Evolutionary conservation across 2,113 vertebrate species (phyloP), one percentile per base, ranked within the genome.

Genomic region (Opisthocomus hoazin): DNA sequence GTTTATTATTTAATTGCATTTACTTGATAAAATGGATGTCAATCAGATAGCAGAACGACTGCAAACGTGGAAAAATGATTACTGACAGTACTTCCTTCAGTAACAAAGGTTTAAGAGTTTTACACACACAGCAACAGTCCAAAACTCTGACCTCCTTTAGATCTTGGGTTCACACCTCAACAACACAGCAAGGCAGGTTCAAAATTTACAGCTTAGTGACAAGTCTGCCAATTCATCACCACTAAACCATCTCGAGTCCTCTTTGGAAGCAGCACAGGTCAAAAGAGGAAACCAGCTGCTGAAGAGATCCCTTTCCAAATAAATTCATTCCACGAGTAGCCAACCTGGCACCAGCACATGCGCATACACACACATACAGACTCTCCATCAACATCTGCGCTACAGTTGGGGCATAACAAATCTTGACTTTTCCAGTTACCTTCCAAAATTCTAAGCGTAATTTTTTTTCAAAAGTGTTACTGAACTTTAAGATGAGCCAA

Each of bases 131-230:
- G 70, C 63, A 91, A 27, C 46, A 51, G 43, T 48, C 45, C 41
- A 51, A 84, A 93, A 91, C 1, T 3, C 70, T 85, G 70, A 66
- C 61, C 41, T 85, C 61, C 80, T 73, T 85, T 30, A 63, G 45
- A 65, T 91, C 66, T 91, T 3, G 6, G 89, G 87, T 79, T 97
- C 92, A 80, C 84, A 95, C 74, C 93, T 96, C 93, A 80, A 43
- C 93, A 80, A 43, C 74, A 60, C 78, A 88, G 89, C 45, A 92
- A 95, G 84, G 80, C 80, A 84, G 65, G 65, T 79, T 92, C 65
- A 79, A 87, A 89, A 96, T 96, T 96, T 96, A 96, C 92, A 92
- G 90, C 92, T 94, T 71, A 57, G 86, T 92, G 96, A 96, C 94
- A 96, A 95, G 69, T 81, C 92, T 96, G 89, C 84, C 92, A 91